Conservation (phyloP, 2,797 vertebrate genomes). For the Sorex maritimensis region DNA sequence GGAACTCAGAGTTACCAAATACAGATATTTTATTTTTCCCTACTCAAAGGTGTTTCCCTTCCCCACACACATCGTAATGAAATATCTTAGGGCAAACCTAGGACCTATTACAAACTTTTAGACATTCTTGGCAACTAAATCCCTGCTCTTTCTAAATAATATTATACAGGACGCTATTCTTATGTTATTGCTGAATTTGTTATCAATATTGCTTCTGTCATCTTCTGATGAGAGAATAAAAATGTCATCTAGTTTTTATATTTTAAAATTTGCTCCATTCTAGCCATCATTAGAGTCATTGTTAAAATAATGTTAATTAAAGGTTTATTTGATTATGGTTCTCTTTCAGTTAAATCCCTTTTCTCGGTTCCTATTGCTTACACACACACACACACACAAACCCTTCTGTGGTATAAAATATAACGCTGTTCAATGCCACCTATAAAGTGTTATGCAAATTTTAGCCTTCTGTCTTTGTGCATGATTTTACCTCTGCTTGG, state of each 20-base stretch:
- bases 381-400: background rate
- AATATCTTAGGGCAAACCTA: background rate
- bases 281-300: background rate
- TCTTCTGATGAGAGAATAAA: background rate
- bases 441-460: background rate
- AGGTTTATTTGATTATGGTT: background rate
- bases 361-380: background rate
- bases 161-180: background rate
- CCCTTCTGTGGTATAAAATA: background rate
- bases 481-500: slow-evolving; percentile 8
- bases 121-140: background rate
- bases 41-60: background rate
- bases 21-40: background rate
- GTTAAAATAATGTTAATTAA: background rate
- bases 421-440: background rate
- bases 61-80: background rate
- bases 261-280: background rate
- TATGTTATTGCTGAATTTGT: background rate
- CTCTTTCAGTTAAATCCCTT: background rate
- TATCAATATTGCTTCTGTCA: background rate
- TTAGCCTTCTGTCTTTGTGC: background rate
- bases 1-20: background rate
- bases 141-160: background rate
- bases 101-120: background rate
- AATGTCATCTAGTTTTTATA: background rate